A percentile compares a stretch with the other conserved stretches of the same genome.
phyloP scores from a whole-genome alignment of 2,888 invertebrate species.

The Chrysomela aeneicollis region DNA sequence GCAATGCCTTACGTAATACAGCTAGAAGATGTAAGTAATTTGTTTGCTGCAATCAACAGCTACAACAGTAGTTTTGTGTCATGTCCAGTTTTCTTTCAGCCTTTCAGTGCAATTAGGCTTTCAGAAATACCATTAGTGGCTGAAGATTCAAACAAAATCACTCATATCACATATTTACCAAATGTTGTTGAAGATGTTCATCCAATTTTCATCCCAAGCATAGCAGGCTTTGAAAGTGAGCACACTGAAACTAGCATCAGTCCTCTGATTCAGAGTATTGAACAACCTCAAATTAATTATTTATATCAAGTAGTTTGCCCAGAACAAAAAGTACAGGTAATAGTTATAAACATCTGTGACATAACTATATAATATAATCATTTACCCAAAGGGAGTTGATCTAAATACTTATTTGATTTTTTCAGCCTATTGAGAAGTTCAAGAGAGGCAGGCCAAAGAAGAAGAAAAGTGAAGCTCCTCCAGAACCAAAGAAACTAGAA shows the following conservation, averaged over 20 bases:
- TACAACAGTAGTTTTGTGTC: too few species aligned
- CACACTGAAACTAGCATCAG: conserved; percentile 18
- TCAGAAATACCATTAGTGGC: not conserved
- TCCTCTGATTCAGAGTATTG: conserved; percentile 7
- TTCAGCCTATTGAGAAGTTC: conserved; percentile 43
- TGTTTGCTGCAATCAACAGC: not conserved
- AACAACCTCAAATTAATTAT: conserved; percentile 37
- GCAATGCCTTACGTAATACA: conserved; percentile 1
- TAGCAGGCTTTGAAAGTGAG: conserved; percentile 12
- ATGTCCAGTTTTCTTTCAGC: conserved; percentile 7
- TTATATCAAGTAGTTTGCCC: conserved; percentile 51
- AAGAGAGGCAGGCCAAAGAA: conserved; percentile 54
- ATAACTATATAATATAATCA: too few species aligned
- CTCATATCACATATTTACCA: conserved; percentile 21
- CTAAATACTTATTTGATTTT: too few species aligned
- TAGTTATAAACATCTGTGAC: too few species aligned
- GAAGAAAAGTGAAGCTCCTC: conserved; percentile 33
- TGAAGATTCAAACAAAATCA: conserved; percentile 14
- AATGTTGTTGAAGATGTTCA: conserved; percentile 15
- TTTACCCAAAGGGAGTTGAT: too few species aligned
- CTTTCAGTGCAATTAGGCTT: conserved; percentile 2
- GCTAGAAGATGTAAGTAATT: conserved; percentile 14
- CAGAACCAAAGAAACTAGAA: conserved; percentile 23
- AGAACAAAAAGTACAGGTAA: conserved; percentile 42
- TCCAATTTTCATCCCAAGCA: conserved; percentile 6